phyloP scores from a whole-genome alignment of 2,797 vertebrate genomes.

The Eidolon dupreanum region DNA sequence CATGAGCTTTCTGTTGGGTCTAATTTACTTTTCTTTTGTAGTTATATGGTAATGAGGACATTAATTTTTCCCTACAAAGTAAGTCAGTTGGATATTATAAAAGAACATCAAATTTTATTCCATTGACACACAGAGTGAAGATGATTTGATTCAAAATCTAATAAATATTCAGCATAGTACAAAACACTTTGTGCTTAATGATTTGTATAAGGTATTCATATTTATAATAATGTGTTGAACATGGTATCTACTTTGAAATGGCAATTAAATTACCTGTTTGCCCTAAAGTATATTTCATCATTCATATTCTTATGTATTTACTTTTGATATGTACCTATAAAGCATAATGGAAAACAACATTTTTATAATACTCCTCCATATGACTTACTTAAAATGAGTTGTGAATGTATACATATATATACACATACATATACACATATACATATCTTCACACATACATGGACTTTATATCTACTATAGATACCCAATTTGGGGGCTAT shows the following conservation, averaged over 20 bases:
- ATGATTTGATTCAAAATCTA: not conserved
- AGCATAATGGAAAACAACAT: not conserved
- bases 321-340: not conserved
- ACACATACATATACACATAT: not conserved
- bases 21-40: slow-evolving; percentile 53
- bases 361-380: not conserved
- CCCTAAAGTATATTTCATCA: not conserved
- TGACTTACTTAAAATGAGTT: not conserved
- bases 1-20: slow-evolving; percentile 17
- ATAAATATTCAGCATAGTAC: not conserved
- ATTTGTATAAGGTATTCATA: not conserved
- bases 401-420: not conserved
- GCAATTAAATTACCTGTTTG: not conserved
- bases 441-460: not conserved
- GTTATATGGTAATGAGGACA: slow-evolving; percentile 25
- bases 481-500: not conserved
- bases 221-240: not conserved
- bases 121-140: not conserved
- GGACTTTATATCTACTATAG: not conserved
- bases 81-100: not conserved
- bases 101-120: not conserved
- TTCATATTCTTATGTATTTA: not conserved
- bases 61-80: not conserved
- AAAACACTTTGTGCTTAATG: not conserved
- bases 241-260: not conserved